Conservation (phyloP, 1,140 invertebrate species). For the Lutraria rhynchaena region DNA sequence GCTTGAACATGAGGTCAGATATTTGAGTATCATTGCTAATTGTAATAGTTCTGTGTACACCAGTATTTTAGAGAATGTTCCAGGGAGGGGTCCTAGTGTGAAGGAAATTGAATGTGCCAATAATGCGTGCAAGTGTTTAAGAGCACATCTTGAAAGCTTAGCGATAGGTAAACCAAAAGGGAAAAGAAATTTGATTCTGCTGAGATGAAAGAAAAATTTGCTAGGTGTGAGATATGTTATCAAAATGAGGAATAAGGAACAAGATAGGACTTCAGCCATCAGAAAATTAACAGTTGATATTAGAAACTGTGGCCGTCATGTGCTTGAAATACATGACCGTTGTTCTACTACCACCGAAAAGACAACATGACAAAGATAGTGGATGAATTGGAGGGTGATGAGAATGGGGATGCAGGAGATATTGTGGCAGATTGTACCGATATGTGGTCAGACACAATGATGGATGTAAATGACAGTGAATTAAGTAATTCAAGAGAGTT, state of each 20-base stretch:
- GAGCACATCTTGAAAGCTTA: constrained; percentile 60
- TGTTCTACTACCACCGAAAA: constrained; percentile 7
- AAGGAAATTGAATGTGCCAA: constrained; percentile 79
- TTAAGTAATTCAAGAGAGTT: background rate
- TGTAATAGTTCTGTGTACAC: constrained; percentile 81
- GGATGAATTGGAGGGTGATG: constrained; percentile 22
- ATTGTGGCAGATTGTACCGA: background rate
- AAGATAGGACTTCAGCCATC: background rate
- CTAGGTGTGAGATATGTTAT: constrained; percentile 13
- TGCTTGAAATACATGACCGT: constrained; percentile 13
- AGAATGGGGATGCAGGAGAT: constrained; percentile 15
- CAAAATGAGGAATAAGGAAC: constrained; percentile 29
- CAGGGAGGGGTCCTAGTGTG: constrained; percentile 72
- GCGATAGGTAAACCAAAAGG: constrained; percentile 47
- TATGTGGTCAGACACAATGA: constrained; percentile 1
- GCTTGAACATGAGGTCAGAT: constrained; percentile 79
- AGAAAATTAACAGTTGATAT: constrained; percentile 24
- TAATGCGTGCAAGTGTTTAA: constrained; percentile 78
- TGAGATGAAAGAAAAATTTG: background rate
- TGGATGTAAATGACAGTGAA: background rate
- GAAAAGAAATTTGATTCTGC: background rate
- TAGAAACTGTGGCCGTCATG: constrained; percentile 22
- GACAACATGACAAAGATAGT: background rate
- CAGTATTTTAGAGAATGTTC: constrained; percentile 70
- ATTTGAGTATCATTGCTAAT: constrained; percentile 80